Evolutionary conservation across 2,888 invertebrate species (phyloP), one percentile per base, ranked within the genome.

Genomic region (Papilio elwesi): DNA sequence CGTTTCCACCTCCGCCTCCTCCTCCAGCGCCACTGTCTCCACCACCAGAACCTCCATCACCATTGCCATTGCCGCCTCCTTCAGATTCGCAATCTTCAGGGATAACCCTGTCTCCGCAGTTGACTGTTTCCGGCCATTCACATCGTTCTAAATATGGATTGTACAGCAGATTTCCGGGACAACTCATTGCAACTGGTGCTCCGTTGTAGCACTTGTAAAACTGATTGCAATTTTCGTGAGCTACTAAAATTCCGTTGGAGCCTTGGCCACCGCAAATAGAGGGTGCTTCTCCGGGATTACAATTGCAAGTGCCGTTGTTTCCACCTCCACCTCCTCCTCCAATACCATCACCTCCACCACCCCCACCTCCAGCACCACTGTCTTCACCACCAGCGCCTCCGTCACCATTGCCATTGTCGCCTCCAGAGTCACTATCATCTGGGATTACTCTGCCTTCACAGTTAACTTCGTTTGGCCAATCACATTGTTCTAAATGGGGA

Each of bases 201-300:
- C 83, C 80, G 11, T 75, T 26, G 9, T 36, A 68, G 51, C 85
- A 85, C 65, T 76, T 79, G 55, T 85, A 86, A 65, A 82, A 85
- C 55, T 84, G 76, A 68, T 84, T 82, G 73, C 86, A 86, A 66
- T 83, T 78, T 76, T 84, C 83, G 15, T 86, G 81, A 6, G 87
- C 86, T 0, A 86, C 71, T 0, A 86, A 74, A 13, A 78, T 71
- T 6, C 84, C 84, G 48, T 16, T 79, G 0, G 85, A 83, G 0
- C 77, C 81, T 6, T 76, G 75, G 13, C 70, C 75, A 59, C 76
- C 76, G 65, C 83, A 83, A 47, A 82, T 79, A 0, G 70, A 73
- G 4, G 79, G 79, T 6, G 82, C 77, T 66, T 76, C 73, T 15
- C 64, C 68, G 0, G 73, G 74, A 66, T 79, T 74, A 51, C 74